Conservation (phyloP, 2,113 vertebrate genomes). For the Rafetus swinhoei region DNA sequence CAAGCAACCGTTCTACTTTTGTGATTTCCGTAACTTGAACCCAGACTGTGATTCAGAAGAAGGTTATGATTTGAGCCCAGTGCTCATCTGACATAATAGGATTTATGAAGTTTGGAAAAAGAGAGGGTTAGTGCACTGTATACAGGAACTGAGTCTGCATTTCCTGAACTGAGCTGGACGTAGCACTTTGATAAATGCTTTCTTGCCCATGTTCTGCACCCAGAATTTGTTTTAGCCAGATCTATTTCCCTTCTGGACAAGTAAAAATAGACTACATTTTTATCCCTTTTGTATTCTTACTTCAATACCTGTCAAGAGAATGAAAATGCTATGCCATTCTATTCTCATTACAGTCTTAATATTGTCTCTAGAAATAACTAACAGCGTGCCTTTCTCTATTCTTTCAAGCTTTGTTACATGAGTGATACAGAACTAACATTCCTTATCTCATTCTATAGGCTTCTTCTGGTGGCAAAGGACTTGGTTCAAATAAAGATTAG, state of each 20-base stretch:
- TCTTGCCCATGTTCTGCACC: neutral
- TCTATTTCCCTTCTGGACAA: slow-evolving; percentile 18
- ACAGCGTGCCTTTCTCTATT: neutral
- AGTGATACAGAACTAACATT: slow-evolving; percentile 43
- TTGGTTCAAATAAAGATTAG: slow-evolving; percentile 30
- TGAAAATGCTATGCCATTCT: slow-evolving; percentile 24
- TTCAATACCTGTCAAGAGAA: slow-evolving; percentile 40
- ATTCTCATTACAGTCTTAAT: slow-evolving; percentile 30
- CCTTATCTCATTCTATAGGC: slow-evolving; percentile 30
- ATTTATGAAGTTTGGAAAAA: neutral
- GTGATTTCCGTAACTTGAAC: neutral
- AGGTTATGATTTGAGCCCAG: neutral
- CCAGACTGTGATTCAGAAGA: neutral
- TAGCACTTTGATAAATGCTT: neutral
- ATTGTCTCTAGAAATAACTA: slow-evolving; percentile 60
- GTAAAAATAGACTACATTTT: slow-evolving; percentile 4
- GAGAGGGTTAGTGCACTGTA: neutral
- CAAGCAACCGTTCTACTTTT: neutral
- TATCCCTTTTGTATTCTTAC: slow-evolving; percentile 29
- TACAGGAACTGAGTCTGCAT: neutral
- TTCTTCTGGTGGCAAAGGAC: slow-evolving; percentile 27
- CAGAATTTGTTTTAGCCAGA: neutral
- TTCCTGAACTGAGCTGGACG: neutral
- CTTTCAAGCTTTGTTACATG: slow-evolving; percentile 48
- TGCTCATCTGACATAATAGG: neutral